phyloP scores from a whole-genome alignment of 2,797 vertebrate species.

The Monodelphis domestica region DNA sequence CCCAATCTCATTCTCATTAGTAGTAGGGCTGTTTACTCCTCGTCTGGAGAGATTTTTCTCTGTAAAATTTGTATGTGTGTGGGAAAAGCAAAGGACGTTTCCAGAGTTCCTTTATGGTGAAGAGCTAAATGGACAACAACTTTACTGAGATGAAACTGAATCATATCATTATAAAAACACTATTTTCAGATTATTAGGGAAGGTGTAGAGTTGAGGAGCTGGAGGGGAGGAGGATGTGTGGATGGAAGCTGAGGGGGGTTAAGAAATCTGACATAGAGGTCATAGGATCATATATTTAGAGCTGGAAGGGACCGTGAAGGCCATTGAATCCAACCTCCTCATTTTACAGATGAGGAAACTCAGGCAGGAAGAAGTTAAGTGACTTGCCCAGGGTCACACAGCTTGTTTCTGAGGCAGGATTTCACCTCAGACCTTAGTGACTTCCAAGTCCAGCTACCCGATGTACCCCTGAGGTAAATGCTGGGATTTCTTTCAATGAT shows the following conservation, averaged over 20 bases:
- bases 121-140: slow-evolving; percentile 64
- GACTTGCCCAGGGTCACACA: neutral
- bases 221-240: neutral
- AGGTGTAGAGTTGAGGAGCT: neutral
- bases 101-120: slow-evolving; percentile 75
- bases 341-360: neutral
- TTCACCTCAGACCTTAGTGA: neutral
- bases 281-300: neutral
- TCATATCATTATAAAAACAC: neutral
- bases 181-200: slow-evolving; percentile 60
- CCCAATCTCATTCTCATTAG: neutral
- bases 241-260: neutral
- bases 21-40: neutral
- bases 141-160: slow-evolving; percentile 42
- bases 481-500: neutral
- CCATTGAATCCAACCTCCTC: neutral
- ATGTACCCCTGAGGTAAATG: neutral
- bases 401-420: neutral
- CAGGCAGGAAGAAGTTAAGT: neutral
- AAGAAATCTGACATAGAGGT: neutral
- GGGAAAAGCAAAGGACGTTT: slow-evolving; percentile 12
- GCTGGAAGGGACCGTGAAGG: neutral
- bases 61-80: slow-evolving; percentile 2
- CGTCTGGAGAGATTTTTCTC: slow-evolving; percentile 40
- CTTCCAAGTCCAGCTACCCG: neutral